Evolutionary conservation across 2,888 invertebrate genomes (phyloP), one percentile per base, ranked within the genome.

Genomic region (Elmis aenea): DNA sequence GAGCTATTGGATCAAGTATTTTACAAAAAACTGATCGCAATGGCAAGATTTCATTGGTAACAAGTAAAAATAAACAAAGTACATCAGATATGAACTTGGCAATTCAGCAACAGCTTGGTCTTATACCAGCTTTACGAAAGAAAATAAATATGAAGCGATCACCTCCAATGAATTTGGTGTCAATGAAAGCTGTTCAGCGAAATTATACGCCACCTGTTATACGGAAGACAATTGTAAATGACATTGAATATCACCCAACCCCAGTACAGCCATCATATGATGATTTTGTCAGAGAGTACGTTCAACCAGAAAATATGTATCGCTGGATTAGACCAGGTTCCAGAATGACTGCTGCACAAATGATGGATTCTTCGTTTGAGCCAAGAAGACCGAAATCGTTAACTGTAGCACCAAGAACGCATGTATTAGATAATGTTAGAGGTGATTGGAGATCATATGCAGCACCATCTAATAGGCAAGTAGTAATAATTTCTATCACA

Each of bases 41-140:
- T 59, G 75, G 75, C 13, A 69, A 72, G 48, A 69, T 75, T n/a
- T 64, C 68, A n/a, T 51, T 75, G 22, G 59, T 69, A 0, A 69
- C 75, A n/a, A 71, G 70, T 48, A 69, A 73, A 53, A 46, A 55
- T 8, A 58, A 59, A 28, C 50, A 55, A 14, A 50, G 51, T 20
- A 48, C 50, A 5, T 36, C 29, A 21, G 59, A 61, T 38, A 62
- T 68, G 15, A 67, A 65, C 38, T 33, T 58, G 22, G 63, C 65
- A 6, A 64, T 69, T 26, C 58, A 66, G 35, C 64, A 67, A 37
- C 62, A 69, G 40, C 47, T 67, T 20, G 67, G 67, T 5, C 48
- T 67, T 29, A 36, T 60, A 9, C 28, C 52, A 3, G 35, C 48
- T 6, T 32, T 33, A 15, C 42, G 49, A 10, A 50, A 50, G 21